These are phyloP conservation scores for Netelia virgata DNA, from an alignment of 2,888 invertebrate species.

Conservation along the genomic window DNA sequence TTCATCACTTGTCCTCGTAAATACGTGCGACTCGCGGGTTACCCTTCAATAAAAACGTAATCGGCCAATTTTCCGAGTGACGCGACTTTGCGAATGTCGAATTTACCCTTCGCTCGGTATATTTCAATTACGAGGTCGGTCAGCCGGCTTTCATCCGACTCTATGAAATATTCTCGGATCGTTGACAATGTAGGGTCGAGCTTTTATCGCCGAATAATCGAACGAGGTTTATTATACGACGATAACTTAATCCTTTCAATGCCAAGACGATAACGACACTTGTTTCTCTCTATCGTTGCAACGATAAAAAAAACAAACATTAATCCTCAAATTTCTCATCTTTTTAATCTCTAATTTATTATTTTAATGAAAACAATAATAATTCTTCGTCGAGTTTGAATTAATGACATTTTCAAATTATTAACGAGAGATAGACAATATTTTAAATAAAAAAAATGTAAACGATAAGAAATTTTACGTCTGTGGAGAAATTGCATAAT, in stretches of 20 bases:
- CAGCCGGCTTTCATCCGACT: constrained; percentile 36
- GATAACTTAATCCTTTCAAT: too few species aligned
- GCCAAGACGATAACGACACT: too few species aligned
- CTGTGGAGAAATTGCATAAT: constrained; percentile 18
- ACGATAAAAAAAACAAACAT: not conserved
- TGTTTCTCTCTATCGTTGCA: not conserved
- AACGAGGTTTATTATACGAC: too few species aligned
- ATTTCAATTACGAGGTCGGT: constrained; percentile 41
- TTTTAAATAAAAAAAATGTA: not conserved
- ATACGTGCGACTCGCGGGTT: constrained; percentile 1
- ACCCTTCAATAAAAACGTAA: constrained; percentile 40
- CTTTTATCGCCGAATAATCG: too few species aligned
- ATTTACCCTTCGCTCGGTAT: constrained; percentile 44
- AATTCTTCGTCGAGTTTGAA: too few species aligned
- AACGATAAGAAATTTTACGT: constrained; percentile 3
- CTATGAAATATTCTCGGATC: constrained; percentile 21
- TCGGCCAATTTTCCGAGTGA: constrained; percentile 48
- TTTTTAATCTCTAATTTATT: too few species aligned
- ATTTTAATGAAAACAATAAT: too few species aligned
- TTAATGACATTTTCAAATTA: not conserved
- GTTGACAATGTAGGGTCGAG: not conserved
- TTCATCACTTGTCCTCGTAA: constrained; percentile 29
- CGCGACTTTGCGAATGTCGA: constrained; percentile 31
- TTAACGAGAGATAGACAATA: not conserved
- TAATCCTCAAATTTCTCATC: too few species aligned